These are phyloP conservation scores for Callyntrura guangdongensis DNA, from an alignment of 2,888 invertebrate species.

Conservation along the genomic window DNA sequence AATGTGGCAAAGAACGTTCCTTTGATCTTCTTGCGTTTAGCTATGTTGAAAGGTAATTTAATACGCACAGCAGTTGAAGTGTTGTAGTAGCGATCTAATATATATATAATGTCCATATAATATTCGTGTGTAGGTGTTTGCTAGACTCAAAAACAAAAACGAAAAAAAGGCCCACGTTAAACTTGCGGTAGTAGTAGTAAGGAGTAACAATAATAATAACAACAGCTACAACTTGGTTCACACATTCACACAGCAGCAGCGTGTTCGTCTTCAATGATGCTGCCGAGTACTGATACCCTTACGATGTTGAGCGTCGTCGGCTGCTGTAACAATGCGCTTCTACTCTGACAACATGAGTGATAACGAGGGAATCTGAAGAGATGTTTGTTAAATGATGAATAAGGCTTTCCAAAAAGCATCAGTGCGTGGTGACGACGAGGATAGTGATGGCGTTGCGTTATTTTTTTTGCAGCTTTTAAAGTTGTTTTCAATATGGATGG, in stretches of 20 bases:
- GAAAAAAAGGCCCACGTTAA: slow-evolving; percentile 11
- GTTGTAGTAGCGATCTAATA: not conserved
- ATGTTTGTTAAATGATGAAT: slow-evolving; percentile 51
- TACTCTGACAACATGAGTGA: slow-evolving; percentile 39
- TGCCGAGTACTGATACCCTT: slow-evolving; percentile 30
- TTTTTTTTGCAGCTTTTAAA: not conserved
- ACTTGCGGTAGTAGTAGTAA: not conserved
- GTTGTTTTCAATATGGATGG: slow-evolving; percentile 12
- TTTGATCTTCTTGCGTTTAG: slow-evolving; percentile 62
- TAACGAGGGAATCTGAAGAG: slow-evolving; percentile 52
- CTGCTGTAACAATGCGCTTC: slow-evolving; percentile 34
- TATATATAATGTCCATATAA: not conserved
- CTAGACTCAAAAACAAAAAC: slow-evolving; percentile 14
- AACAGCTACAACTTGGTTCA: not conserved
- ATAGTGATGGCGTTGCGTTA: not conserved
- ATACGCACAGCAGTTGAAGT: not conserved
- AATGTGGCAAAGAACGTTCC: slow-evolving; percentile 25
- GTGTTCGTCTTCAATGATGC: slow-evolving; percentile 18
- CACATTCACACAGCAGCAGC: slow-evolving; percentile 19
- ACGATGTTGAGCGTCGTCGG: slow-evolving; percentile 6
- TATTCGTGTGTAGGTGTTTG: not conserved
- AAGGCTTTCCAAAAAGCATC: slow-evolving; percentile 61
- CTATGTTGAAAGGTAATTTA: slow-evolving; percentile 28
- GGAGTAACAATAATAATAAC: not conserved
- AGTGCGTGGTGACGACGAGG: slow-evolving; percentile 49